Base-by-base conservation (phyloP, 2,113 vertebrate species). In the Callochromis pleurospilus region DNA sequence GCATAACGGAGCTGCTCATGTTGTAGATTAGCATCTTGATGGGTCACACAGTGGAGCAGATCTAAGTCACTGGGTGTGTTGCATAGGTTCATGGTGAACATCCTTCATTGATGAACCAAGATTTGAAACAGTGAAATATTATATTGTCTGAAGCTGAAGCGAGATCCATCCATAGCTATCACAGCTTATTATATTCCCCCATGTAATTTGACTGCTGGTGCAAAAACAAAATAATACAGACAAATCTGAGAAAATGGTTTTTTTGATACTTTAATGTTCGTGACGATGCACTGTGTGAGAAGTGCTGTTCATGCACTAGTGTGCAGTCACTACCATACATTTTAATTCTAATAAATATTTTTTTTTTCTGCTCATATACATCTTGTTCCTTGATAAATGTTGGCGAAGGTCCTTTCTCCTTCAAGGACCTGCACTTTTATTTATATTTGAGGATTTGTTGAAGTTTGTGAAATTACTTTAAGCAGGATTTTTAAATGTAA, bases 1-100 rank as follows among this genome's bases (percentile, higher is more conserved):
- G 42, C 0, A 49, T 19, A 49, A 0, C 0, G 15, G 24, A 31
- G 70, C 15, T 47, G 42, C 9, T 77, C 24, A 47, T 3, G 24
- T 17, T 75, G 15, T 49, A 31, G 26, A 31, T 75, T 31, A 49
- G 70, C 42, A 31, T 75, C 70, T 29, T 75, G 6, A 17, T 17
- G 70, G 40, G 70, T 77, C 9, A 77, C 4, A 1, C 70, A 49
- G 70, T n/a, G 42, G 70, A 12, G 24, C 9, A 49, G 15, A 19
- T 19, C 21, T 12, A 75, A 47, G 70, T 29, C 70, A 12, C 24
- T 19, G 68, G 40, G 68, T 70, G 65, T 4, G 65, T 45, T 26
- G 8, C 65, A 45, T 26, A 47, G 31, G 10, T 65, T n/a, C 60
- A 19, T 29, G 15, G 15, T 7, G 70, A 75, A 47, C 21, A 19